Evolutionary conservation across 1,140 invertebrate genomes (phyloP).

Genomic region (Chymomyza costata): DNA sequence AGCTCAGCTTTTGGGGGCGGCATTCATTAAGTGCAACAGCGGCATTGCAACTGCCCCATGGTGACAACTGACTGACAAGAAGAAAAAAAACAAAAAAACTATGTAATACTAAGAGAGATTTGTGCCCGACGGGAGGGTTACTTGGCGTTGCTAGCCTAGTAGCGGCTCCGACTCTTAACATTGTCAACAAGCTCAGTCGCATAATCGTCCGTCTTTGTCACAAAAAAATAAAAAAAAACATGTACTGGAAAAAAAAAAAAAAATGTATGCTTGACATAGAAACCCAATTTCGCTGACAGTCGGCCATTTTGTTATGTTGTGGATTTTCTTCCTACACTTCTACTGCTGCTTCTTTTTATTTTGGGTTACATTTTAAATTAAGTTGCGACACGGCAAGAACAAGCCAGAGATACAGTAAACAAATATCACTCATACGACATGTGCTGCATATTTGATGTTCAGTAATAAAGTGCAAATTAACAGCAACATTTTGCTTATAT

Average conservation of each 20-base stretch:
- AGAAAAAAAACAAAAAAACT: too few relatives aligned
- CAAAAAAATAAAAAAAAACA: conserved; percentile 1
- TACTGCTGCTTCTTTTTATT: neutral
- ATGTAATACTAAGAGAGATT: too few relatives aligned
- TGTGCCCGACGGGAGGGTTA: too few relatives aligned
- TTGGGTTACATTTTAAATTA: conserved; percentile 27
- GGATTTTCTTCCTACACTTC: conserved; percentile 19
- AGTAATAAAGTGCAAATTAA: too few relatives aligned
- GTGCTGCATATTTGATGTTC: too few relatives aligned
- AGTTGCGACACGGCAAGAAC: conserved; percentile 41
- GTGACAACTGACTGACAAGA: too few relatives aligned
- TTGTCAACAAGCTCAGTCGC: conserved; percentile 41
- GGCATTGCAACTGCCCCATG: conserved; percentile 8
- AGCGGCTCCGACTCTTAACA: conserved; percentile 31
- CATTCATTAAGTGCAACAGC: conserved; percentile 59
- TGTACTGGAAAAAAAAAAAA: conserved; percentile 24
- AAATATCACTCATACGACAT: too few relatives aligned
- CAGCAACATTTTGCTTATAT: too few relatives aligned
- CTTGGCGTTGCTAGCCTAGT: too few relatives aligned
- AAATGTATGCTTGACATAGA: conserved; percentile 71
- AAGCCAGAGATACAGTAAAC: conserved; percentile 17
- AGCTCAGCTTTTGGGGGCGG: conserved; percentile 26
- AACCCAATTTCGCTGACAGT: conserved; percentile 64
- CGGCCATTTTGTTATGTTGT: conserved; percentile 59
- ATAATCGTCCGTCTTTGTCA: conserved; percentile 62